Base-by-base conservation (phyloP, 2,888 invertebrate genomes). In the Pseudolycoriella hygida region DNA sequence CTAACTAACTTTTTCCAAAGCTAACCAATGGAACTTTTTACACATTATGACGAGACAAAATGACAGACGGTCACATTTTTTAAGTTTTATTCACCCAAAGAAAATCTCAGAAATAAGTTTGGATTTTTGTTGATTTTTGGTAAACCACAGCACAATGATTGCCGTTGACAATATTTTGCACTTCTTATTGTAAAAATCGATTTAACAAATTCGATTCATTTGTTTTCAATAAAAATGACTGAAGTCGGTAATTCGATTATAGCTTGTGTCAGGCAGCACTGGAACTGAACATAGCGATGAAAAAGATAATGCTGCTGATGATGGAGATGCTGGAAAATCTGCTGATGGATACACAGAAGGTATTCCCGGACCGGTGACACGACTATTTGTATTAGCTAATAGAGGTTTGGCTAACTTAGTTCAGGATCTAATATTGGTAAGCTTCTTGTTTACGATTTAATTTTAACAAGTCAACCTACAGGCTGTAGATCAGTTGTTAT, bases 341-440 rank as follows among this genome's bases (percentile, higher is more conserved):
- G 54, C 70, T 39, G 78, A 74, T 62, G 79, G 77, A 53, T 76
- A 77, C 55, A 76, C 77, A 43, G 86, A 86, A 64, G 86, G 85
- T 46, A 83, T 87, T 56, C 87, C 87, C 65, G 87, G 87, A 55
- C 87, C 87, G 46, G 78, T 87, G 58, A 88, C 87, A 49, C 72
- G 87, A 61, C 74, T 87, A 47, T 84, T 87, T 64, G 84, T 88
- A 57, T 77, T 88, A 58, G 87, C 85, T 57, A 88, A 88, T 67
- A 73, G 87, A 54, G 87, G 87, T 53, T 74, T 87, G 56, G 83
- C 87, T 57, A 87, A 87, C 66, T 75, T 88, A 56, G 76, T 87
- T 55, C 86, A 87, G 67, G 87, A 88, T 68, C 74, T 88, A 57
- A 87, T 87, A 67, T 74, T 87, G 62, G 86, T 87, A 66, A 72